A percentile compares a stretch with the other conserved stretches of the same genome.
These are phyloP conservation scores for Xestoiulus laeticollis DNA, from an alignment of 2,888 invertebrate species.

Conservation along the genomic window DNA sequence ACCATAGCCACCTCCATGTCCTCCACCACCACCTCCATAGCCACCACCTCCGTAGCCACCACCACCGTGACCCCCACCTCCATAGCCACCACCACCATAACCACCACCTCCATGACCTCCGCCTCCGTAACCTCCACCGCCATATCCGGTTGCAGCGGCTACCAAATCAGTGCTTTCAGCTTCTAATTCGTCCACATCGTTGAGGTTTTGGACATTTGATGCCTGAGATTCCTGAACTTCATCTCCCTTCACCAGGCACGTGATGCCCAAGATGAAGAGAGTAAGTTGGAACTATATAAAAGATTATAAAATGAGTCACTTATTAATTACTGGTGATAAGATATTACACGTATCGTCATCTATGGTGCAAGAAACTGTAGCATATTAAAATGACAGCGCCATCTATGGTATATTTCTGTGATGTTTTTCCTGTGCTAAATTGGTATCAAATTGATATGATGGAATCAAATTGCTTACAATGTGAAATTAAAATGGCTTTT, in stretches of 20 bases:
- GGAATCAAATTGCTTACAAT: no score
- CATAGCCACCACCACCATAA: constrained; percentile 2
- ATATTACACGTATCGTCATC: no score
- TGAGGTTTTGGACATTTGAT: not conserved
- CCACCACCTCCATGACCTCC: constrained; percentile 49
- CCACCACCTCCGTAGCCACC: constrained; percentile 46
- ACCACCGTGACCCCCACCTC: constrained; percentile 42
- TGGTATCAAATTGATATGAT: no score
- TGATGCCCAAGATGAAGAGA: constrained; percentile 15
- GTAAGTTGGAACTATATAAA: not conserved
- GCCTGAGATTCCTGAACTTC: not conserved
- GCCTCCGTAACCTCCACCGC: not conserved
- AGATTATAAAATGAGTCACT: not conserved
- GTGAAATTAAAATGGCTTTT: no score
- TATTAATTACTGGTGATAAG: not conserved
- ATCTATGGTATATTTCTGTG: no score
- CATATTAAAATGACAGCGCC: no score
- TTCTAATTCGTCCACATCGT: not conserved
- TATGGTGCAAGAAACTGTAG: no score
- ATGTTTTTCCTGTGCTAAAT: no score
- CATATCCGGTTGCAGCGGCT: constrained; percentile 48
- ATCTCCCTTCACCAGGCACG: not conserved
- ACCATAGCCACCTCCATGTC: constrained; percentile 61
- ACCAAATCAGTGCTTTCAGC: constrained; percentile 24
- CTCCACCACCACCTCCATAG: constrained; percentile 16